Conservation (phyloP, 2,797 vertebrate species). For the Synaphobranchus kaupii region DNA sequence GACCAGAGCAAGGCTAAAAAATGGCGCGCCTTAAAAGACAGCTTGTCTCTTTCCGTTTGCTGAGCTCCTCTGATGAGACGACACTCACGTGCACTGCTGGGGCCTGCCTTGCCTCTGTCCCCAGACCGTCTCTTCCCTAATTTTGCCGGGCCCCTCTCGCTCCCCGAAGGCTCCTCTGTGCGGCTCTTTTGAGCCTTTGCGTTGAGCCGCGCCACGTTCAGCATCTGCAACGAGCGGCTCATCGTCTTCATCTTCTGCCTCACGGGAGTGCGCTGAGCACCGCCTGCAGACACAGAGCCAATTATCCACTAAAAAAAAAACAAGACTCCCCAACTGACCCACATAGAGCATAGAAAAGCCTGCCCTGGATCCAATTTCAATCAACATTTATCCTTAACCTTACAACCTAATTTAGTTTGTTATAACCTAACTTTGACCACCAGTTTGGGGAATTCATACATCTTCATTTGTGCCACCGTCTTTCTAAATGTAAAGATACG, state of each 20-base stretch:
- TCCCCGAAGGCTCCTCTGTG: constrained; percentile 68
- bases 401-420: too few species aligned
- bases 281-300: constrained; percentile 66
- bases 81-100: constrained; percentile 66
- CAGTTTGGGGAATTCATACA: neutral
- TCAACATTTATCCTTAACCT: neutral
- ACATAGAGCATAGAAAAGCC: neutral
- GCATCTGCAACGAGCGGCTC: constrained; percentile 95
- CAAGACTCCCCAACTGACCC: neutral
- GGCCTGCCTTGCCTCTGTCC: constrained; percentile 66
- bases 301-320: neutral
- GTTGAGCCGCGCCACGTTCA: constrained; percentile 90
- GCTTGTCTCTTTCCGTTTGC: neutral
- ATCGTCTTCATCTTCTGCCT: constrained; percentile 97
- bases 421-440: neutral
- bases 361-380: neutral
- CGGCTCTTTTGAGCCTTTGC: constrained; percentile 89
- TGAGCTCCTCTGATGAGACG: neutral
- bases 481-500: neutral
- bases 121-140: constrained; percentile 62
- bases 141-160: constrained; percentile 64
- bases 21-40: too few species aligned
- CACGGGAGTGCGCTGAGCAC: constrained; percentile 87
- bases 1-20: too few species aligned
- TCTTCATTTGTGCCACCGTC: neutral